Conservation (phyloP, 2,113 vertebrate genomes). For the Kobus ellipsiprymnus region DNA sequence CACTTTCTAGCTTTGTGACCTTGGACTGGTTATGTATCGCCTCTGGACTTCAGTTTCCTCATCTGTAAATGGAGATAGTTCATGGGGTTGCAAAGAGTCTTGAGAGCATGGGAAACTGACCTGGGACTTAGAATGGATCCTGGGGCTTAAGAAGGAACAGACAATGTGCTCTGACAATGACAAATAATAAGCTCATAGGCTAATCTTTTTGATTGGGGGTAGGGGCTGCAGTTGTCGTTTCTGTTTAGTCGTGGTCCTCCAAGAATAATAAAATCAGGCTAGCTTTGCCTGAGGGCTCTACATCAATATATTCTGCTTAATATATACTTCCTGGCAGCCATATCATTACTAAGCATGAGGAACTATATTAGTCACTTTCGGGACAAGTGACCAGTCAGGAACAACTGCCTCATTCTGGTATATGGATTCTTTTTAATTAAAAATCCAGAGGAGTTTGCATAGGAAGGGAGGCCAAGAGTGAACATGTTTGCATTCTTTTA, state of each 20-base stretch:
- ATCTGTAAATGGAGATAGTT: not conserved
- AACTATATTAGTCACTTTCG: not conserved
- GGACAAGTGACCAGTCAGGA: not conserved
- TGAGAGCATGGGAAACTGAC: not conserved
- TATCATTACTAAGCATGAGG: not conserved
- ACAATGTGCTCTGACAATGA: not conserved
- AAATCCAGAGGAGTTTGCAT: not conserved
- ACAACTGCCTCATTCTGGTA: not conserved
- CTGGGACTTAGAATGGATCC: not conserved
- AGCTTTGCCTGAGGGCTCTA: not conserved
- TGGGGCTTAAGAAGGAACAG: not conserved
- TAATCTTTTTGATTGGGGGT: not conserved
- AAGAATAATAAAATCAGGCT: not conserved
- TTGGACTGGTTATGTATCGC: not conserved
- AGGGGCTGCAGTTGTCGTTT: not conserved
- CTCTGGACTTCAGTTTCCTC: not conserved
- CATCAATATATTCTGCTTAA: not conserved
- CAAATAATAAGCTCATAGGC: not conserved
- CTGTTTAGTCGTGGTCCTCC: not conserved
- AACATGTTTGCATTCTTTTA: constrained; percentile 27
- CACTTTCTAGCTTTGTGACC: not conserved
- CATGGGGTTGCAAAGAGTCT: not conserved
- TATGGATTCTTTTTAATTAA: constrained; percentile 8
- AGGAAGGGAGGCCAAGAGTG: not conserved
- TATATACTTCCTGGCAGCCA: not conserved